These are phyloP conservation scores for Corythaixoides concolor DNA, from an alignment of 2,113 vertebrate species.

Conservation along the genomic window DNA sequence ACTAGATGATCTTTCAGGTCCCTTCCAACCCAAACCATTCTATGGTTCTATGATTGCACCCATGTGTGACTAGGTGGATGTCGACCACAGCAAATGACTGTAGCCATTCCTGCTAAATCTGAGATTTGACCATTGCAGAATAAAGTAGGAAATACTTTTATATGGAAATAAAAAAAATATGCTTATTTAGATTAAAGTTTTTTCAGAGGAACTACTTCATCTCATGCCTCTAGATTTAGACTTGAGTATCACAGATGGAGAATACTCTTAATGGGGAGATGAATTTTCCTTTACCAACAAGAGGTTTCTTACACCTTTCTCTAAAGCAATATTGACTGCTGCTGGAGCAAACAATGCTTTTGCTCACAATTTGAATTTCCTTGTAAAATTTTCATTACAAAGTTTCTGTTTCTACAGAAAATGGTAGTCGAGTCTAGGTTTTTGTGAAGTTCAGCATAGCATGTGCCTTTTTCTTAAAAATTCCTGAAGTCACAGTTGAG, in stretches of 20 bases:
- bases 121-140: not conserved
- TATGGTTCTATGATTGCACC: too few relatives aligned
- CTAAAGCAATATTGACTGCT: not conserved
- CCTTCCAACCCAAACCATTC: too few relatives aligned
- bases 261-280: not conserved
- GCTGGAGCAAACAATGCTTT: not conserved
- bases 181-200: not conserved
- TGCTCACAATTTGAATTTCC: not conserved
- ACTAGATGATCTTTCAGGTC: too few relatives aligned
- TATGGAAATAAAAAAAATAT: not conserved
- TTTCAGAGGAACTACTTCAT: not conserved
- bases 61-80: rapidly evolving
- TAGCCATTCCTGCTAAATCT: not conserved
- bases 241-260: not conserved
- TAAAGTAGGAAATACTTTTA: not conserved
- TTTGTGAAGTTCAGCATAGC: not conserved
- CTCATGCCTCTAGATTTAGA: not conserved
- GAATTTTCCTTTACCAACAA: not conserved
- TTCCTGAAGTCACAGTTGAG: not conserved
- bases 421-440: not conserved
- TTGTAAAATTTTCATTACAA: not conserved
- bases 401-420: not conserved
- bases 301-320: not conserved
- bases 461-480: not conserved
- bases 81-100: not conserved